Percentiles rank a stretch among this genome's conserved stretches.
Evolutionary conservation across 1,140 invertebrate species (phyloP).

Genomic region (Gonatopus flavifemur): DNA sequence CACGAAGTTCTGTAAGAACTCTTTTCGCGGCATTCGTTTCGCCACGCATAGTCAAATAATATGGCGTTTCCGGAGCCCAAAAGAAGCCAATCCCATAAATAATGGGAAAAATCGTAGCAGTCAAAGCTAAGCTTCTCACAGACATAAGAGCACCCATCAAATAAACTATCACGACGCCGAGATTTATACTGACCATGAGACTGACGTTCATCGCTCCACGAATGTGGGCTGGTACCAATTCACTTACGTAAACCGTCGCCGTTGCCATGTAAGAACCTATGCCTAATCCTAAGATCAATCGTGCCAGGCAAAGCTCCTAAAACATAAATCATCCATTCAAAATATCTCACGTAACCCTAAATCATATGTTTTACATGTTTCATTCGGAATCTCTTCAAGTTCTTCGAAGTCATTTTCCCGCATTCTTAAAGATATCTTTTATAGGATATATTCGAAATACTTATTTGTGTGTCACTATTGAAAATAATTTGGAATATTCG

Average conservation of each 20-base stretch:
- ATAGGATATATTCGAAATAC: too few relatives aligned
- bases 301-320: slow-evolving; percentile 23
- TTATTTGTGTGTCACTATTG: too few relatives aligned
- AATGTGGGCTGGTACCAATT: slow-evolving; percentile 66
- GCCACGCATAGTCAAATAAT: slow-evolving; percentile 64
- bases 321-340: not conserved
- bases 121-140: slow-evolving; percentile 58
- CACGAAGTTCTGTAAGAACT: slow-evolving; percentile 62
- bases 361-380: too few relatives aligned
- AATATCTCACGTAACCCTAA: too few relatives aligned
- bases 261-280: slow-evolving; percentile 64
- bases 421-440: too few relatives aligned
- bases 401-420: too few relatives aligned
- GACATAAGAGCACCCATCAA: slow-evolving; percentile 63
- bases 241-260: slow-evolving; percentile 66
- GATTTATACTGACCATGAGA: slow-evolving; percentile 57
- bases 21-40: slow-evolving; percentile 60
- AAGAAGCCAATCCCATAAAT: slow-evolving; percentile 63
- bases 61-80: slow-evolving; percentile 74
- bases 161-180: slow-evolving; percentile 69
- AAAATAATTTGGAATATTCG: too few relatives aligned
- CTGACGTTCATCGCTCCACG: slow-evolving; percentile 67
- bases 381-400: too few relatives aligned
- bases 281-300: slow-evolving; percentile 62
- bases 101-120: slow-evolving; percentile 58